Percentiles rank a stretch among this genome's conserved stretches.
phyloP scores from a whole-genome alignment of 2,888 invertebrate species.

The Clistopyga incitator region DNA sequence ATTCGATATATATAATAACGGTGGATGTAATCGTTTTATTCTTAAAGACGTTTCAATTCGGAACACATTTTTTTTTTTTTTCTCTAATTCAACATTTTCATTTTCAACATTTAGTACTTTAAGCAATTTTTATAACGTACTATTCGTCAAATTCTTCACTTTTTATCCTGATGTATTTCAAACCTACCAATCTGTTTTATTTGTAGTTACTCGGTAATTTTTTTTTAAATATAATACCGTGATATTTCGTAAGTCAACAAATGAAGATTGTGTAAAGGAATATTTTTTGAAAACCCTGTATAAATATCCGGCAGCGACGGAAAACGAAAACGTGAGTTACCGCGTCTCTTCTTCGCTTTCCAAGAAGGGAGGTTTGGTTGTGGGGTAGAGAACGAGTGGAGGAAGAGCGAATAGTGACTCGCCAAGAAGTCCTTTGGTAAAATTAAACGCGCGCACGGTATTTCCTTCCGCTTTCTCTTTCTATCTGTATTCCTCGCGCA shows the following conservation, averaged over 20 bases:
- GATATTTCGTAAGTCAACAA: not conserved
- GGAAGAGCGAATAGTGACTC: constrained; percentile 56
- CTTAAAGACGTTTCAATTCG: no score
- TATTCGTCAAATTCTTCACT: no score
- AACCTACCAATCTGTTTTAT: no score
- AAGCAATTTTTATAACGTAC: no score
- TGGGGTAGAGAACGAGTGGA: constrained; percentile 2
- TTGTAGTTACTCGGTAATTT: no score
- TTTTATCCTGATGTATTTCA: no score
- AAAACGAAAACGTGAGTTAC: constrained; percentile 43
- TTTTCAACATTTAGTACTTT: no score
- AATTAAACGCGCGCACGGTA: constrained; percentile 53
- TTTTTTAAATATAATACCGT: no score
- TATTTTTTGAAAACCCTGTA: constrained; percentile 4
- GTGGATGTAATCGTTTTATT: no score
- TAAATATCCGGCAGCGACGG: not conserved
- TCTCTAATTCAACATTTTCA: no score
- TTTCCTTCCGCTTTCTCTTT: constrained; percentile 44
- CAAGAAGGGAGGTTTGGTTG: not conserved
- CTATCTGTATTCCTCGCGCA: constrained; percentile 64
- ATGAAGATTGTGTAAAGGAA: not conserved
- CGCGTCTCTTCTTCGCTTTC: constrained; percentile 31
- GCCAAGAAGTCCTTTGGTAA: constrained; percentile 62
- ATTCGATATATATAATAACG: no score
- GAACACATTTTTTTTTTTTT: no score